A percentile compares a stretch with the other conserved stretches of the same genome.
Conservation (phyloP, 2,797 vertebrate species). For the Austrolebias charrua region DNA sequence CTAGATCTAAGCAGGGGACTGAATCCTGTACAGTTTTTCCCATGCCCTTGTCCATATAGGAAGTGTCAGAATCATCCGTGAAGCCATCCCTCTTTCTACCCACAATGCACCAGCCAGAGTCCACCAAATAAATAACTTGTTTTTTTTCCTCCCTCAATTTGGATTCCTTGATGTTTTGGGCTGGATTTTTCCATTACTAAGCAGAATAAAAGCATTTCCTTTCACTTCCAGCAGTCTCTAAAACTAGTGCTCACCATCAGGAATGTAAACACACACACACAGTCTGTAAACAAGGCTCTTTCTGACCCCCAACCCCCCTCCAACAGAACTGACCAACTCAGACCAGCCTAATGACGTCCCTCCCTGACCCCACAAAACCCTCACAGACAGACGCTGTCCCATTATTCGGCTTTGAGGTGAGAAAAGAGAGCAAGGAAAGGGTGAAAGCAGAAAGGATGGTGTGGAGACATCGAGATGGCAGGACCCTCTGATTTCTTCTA, state of each 20-base stretch:
- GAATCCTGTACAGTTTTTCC: constrained; percentile 50
- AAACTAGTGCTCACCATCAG: constrained; percentile 79
- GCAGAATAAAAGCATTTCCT: constrained; percentile 85
- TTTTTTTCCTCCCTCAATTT: constrained; percentile 35
- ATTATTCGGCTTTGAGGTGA: constrained; percentile 67
- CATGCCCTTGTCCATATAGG: constrained; percentile 62
- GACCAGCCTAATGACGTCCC: constrained; percentile 75
- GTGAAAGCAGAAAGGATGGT: constrained; percentile 38
- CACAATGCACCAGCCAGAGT: constrained; percentile 63
- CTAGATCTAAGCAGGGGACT: constrained; percentile 30
- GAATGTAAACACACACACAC: constrained; percentile 87
- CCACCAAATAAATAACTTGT: constrained; percentile 72
- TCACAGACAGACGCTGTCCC: constrained; percentile 58
- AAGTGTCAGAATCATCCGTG: constrained; percentile 63
- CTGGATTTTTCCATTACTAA: constrained; percentile 83
- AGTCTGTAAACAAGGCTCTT: constrained; percentile 83
- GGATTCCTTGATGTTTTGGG: constrained; percentile 71
- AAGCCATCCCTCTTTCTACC: constrained; percentile 61
- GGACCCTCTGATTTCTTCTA: constrained; percentile 30
- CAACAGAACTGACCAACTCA: constrained; percentile 74
- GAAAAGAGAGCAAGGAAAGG: constrained; percentile 38
- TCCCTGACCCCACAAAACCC: constrained; percentile 62
- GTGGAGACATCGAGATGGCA: constrained; percentile 34
- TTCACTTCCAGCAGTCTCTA: constrained; percentile 80
- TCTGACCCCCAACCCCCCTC: constrained; percentile 74